phyloP scores from a whole-genome alignment of 1,140 invertebrate genomes.

The Eumaeus atala region DNA sequence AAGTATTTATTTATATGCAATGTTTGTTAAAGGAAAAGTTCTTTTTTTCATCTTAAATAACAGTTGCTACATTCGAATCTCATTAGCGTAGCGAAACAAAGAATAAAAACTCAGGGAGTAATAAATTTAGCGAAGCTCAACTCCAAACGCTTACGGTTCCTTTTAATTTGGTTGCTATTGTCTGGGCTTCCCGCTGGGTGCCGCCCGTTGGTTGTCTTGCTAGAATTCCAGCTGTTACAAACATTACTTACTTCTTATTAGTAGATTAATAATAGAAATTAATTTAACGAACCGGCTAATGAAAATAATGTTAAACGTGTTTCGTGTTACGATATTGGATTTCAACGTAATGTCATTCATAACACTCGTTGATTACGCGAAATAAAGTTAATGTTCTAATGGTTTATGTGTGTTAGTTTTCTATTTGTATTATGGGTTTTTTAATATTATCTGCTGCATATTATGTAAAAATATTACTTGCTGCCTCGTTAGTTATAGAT shows the following conservation, averaged over 20 bases:
- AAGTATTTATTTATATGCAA: no score
- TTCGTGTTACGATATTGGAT: no score
- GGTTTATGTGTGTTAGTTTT: no score
- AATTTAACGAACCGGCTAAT: conserved; percentile 32
- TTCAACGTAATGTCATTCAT: no score
- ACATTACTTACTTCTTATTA: conserved; percentile 67
- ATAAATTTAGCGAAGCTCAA: conserved; percentile 72
- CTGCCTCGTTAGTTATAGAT: no score
- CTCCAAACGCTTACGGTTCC: conserved; percentile 65
- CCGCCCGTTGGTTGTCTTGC: conserved; percentile 57
- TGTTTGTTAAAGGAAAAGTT: no score
- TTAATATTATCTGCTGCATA: no score
- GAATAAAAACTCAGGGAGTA: conserved; percentile 56
- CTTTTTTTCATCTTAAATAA: no score
- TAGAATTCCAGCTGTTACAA: conserved; percentile 64
- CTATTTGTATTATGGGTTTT: no score
- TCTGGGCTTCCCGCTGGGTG: conserved; percentile 62
- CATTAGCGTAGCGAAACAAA: conserved; percentile 65
- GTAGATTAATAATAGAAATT: conserved; percentile 60
- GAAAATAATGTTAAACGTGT: conserved; percentile 6
- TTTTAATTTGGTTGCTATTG: conserved; percentile 72
- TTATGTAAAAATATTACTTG: no score
- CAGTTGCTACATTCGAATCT: conserved; percentile 64
- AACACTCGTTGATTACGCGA: no score
- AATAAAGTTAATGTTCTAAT: no score